Evolutionary conservation across 2,113 vertebrate genomes (phyloP), one percentile per base, ranked within the genome.

Genomic region (Rhinolophus sinicus): DNA sequence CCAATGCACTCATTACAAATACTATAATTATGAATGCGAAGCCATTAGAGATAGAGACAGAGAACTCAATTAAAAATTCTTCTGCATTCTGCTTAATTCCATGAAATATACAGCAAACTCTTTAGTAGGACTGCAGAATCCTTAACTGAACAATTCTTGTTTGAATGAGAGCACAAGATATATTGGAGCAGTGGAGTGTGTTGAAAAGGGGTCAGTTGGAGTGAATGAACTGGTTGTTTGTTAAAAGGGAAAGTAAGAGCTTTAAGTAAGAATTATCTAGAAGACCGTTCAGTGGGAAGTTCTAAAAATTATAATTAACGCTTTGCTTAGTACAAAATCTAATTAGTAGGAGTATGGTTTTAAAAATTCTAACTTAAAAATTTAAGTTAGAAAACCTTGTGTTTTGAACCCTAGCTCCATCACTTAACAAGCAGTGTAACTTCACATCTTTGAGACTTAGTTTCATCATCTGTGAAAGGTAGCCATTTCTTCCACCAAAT

Each of bases 11-110:
- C 77, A 97, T 10, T 70, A 96, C 60, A 94, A 96, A 95, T 82
- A 96, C 22, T 77, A 38, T 91, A 95, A 80, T 78, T 92, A 84
- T 93, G 94, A 98, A 97, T 96, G 92, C 90, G 93, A 98, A 93
- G 30, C 54, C 65, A 73, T 72, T 75, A 69, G 33, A 78, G 72
- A 93, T 95, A 58, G 0, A 83, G 28, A 93, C 54, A 97, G 95
- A 82, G 35, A 97, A 69, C 78, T 97, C 88, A 93, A 47, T 95
- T 96, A 94, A 97, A 97, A 94, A 95, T 93, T 97, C 52, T 89
- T 16, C 70, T 90, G 62, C 73, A 70, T 93, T 87, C 54, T 92
- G 65, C 82, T 90, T 94, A 92, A 73, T 97, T 93, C 88, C 75
- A 87, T n/a, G 26, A 98, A 95, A 12, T 67, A 35, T 92, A 86